phyloP scores from a whole-genome alignment of 2,113 vertebrate species.

The Mesembrinibis cayennensis region DNA sequence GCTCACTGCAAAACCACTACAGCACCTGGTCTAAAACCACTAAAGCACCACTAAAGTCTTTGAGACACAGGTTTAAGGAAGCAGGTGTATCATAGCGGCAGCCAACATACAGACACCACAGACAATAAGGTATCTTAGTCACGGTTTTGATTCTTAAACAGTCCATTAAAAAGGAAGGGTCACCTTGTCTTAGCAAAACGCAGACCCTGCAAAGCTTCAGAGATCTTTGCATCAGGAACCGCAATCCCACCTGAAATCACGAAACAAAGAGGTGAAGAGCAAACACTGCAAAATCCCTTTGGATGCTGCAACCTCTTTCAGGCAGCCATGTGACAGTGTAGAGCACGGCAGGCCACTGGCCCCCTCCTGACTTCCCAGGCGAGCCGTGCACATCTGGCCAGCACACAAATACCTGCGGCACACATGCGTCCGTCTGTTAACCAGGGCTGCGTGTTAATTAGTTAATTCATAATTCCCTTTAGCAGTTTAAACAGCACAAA shows the following conservation, averaged over 20 bases:
- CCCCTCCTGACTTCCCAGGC: neutral
- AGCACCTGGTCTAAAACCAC: neutral
- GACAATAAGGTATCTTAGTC: neutral
- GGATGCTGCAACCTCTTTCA: neutral
- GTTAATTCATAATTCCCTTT: neutral
- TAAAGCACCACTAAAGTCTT: neutral
- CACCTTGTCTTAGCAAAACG: neutral
- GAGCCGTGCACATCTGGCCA: neutral
- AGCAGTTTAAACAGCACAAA: neutral
- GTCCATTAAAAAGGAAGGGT: neutral
- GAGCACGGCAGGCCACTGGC: neutral
- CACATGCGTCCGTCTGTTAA: rapidly evolving
- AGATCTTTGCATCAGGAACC: neutral
- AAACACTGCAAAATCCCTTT: neutral
- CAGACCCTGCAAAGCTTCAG: neutral
- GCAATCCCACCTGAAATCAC: neutral
- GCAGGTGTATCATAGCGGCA: neutral
- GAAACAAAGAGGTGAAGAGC: neutral
- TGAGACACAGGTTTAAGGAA: neutral
- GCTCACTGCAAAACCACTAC: neutral
- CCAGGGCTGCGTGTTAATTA: neutral
- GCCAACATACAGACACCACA: neutral
- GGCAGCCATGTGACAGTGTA: neutral
- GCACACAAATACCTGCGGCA: neutral
- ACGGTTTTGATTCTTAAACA: neutral